These are phyloP conservation scores for Drosophila infuscata DNA, from an alignment of 2,888 invertebrate genomes.

Conservation along the genomic window DNA sequence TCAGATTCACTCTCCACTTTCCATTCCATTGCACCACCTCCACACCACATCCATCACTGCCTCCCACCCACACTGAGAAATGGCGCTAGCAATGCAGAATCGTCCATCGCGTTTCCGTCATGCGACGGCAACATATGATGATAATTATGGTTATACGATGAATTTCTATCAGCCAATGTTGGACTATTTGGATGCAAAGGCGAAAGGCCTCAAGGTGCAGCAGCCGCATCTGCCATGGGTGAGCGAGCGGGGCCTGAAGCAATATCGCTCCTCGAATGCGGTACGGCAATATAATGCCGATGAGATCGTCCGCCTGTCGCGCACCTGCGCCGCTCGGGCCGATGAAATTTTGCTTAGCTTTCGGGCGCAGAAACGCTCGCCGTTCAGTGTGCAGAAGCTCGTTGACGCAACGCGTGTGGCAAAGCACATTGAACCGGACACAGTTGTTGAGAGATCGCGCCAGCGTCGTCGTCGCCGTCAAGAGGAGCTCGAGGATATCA, in stretches of 20 bases:
- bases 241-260: constrained; percentile 89
- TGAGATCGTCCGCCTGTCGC: constrained; percentile 89
- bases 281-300: constrained; percentile 89
- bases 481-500: constrained; percentile 87
- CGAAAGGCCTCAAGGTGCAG: constrained; percentile 84
- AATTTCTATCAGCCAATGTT: constrained; percentile 95
- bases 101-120: constrained; percentile 82
- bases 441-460: constrained; percentile 85
- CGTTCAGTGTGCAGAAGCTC: constrained; percentile 86
- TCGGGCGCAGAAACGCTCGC: constrained; percentile 84
- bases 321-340: constrained; percentile 89
- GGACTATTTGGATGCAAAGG: constrained; percentile 91
- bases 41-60: not conserved
- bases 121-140: constrained; percentile 89
- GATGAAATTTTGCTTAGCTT: constrained; percentile 87
- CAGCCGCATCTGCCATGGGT: constrained; percentile 90
- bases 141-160: constrained; percentile 93
- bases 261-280: constrained; percentile 88
- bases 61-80: constrained; percentile 44
- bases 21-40: constrained; percentile 5
- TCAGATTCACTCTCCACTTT: constrained; percentile 35
- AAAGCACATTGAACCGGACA: constrained; percentile 85
- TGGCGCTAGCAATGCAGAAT: constrained; percentile 83
- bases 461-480: constrained; percentile 85
- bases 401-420: constrained; percentile 86